Conservation (phyloP, 2,888 invertebrate species). For the Synergus laeviventris region DNA sequence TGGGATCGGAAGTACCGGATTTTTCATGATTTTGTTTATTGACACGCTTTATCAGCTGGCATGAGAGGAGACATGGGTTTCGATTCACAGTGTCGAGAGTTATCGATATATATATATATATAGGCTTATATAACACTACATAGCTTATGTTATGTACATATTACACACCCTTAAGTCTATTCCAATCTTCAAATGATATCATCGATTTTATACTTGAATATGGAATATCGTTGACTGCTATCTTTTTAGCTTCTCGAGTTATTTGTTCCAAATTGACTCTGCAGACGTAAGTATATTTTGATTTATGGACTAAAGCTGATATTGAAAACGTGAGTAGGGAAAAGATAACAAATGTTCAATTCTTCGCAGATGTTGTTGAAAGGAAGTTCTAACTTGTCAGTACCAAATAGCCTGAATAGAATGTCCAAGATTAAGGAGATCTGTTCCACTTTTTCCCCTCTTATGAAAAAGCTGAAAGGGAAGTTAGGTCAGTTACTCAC, state of each 20-base stretch:
- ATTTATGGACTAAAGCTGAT: not conserved
- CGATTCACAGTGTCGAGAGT: constrained; percentile 1
- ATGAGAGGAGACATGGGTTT: constrained; percentile 4
- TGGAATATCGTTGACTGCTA: not conserved
- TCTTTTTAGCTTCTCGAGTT: not conserved
- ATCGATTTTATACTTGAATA: not conserved
- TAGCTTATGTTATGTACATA: too few relatives aligned
- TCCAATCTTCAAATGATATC: not conserved
- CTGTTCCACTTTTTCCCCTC: not conserved
- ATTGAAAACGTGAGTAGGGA: not conserved
- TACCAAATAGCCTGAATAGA: not conserved
- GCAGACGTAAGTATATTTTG: not conserved
- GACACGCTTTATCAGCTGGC: constrained; percentile 30
- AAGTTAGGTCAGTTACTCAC: not conserved
- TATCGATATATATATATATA: constrained; percentile 3
- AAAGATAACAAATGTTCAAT: not conserved
- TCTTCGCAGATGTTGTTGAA: constrained; percentile 15
- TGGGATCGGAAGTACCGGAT: constrained; percentile 29
- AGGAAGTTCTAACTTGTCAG: not conserved
- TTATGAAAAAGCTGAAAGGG: not conserved
- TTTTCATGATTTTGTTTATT: constrained; percentile 34
- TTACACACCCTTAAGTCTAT: not conserved
- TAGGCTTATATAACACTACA: not conserved
- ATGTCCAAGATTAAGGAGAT: not conserved
- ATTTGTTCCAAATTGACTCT: not conserved